Evolutionary conservation across 2,113 vertebrate species (phyloP).

Genomic region (Sclerurus mexicanus): DNA sequence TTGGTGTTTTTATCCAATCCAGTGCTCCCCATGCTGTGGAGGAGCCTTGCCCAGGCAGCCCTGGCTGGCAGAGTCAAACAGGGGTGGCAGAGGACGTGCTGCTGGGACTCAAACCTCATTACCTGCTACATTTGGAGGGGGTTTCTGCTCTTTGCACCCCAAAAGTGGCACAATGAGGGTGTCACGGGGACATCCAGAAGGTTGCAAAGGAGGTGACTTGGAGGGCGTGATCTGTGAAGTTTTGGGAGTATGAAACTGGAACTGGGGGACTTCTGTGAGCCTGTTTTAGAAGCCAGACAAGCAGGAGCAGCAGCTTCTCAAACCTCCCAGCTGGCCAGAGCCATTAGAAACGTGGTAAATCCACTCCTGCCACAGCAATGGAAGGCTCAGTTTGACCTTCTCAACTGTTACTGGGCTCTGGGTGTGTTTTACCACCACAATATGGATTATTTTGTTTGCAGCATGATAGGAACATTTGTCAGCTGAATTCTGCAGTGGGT

Average conservation of each 20-base stretch:
- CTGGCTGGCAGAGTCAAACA: accelerated
- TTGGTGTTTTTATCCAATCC: not conserved
- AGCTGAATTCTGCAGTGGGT: not conserved
- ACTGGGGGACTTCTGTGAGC: not conserved
- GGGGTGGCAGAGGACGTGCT: not conserved
- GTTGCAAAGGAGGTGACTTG: not conserved
- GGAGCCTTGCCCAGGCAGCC: not conserved
- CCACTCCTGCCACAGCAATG: accelerated
- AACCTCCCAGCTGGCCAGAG: not conserved
- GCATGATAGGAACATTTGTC: not conserved
- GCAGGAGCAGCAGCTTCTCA: not conserved
- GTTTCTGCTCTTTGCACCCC: not conserved
- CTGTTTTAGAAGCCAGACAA: not conserved
- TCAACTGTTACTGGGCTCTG: not conserved
- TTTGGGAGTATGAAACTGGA: accelerated
- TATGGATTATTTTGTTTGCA: not conserved
- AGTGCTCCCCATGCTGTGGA: accelerated
- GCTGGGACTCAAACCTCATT: not conserved
- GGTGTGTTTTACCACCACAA: not conserved
- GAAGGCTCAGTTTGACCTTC: not conserved
- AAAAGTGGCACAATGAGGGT: no score
- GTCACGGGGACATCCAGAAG: no score
- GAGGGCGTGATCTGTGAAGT: not conserved
- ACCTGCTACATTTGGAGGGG: accelerated
- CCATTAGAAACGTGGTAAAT: accelerated